Conservation (phyloP, 2,888 invertebrate species). For the Onthophagus sagittarius region DNA sequence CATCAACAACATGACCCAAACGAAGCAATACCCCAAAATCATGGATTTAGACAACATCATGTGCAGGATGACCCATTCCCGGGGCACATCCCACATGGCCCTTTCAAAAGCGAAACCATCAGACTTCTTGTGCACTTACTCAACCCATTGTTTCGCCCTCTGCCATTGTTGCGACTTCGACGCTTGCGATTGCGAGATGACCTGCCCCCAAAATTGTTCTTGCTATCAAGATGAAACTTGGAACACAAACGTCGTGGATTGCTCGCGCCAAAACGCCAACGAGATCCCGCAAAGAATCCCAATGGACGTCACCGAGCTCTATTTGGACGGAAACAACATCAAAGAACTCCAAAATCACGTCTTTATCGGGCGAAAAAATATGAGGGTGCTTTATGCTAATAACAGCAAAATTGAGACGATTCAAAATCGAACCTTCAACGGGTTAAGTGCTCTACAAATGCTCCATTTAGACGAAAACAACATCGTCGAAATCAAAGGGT, state of each 20-base stretch:
- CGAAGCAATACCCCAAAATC: conserved; percentile 80
- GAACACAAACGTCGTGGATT: conserved; percentile 90
- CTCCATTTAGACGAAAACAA: conserved; percentile 85
- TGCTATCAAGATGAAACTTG: conserved; percentile 94
- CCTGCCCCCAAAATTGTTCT: conserved; percentile 88
- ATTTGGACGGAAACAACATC: conserved; percentile 86
- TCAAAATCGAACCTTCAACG: conserved; percentile 88
- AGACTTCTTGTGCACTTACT: conserved; percentile 89
- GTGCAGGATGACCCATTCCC: conserved; percentile 81
- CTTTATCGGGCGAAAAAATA: conserved; percentile 86
- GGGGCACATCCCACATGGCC: conserved; percentile 75
- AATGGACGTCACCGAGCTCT: conserved; percentile 91
- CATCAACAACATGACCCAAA: conserved; percentile 79
- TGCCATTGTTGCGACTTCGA: conserved; percentile 97
- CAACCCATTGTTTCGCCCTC: conserved; percentile 88
- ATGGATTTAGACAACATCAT: conserved; percentile 86
- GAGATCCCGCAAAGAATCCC: conserved; percentile 84
- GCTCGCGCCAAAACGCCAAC: conserved; percentile 72
- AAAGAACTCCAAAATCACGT: conserved; percentile 80
- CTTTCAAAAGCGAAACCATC: conserved; percentile 72
- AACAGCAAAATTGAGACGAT: conserved; percentile 78
- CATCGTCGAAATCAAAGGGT: conserved; percentile 73
- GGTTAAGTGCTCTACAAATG: conserved; percentile 71
- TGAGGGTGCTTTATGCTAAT: conserved; percentile 82
- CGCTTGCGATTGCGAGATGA: conserved; percentile 96